These are phyloP conservation scores for Drosophila subsilvestris DNA, from an alignment of 2,888 invertebrate genomes.

Conservation along the genomic window DNA sequence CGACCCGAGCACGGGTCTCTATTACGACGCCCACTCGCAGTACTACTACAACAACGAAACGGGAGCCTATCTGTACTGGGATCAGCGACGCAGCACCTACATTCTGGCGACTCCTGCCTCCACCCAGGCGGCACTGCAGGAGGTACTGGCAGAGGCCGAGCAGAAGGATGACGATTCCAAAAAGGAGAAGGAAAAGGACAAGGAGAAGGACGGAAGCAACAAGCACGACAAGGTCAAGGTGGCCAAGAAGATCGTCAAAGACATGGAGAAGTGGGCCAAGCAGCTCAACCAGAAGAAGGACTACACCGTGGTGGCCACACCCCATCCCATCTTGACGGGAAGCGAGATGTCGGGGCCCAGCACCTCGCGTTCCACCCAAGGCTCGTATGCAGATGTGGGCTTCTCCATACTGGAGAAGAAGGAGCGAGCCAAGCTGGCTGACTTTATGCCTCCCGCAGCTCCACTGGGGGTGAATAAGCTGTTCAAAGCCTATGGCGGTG, in stretches of 20 bases:
- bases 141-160: slow-evolving; percentile 56
- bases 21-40: slow-evolving; percentile 97
- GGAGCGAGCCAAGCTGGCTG: slow-evolving; percentile 82
- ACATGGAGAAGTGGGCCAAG: slow-evolving; percentile 95
- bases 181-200: slow-evolving; percentile 86
- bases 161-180: slow-evolving; percentile 73
- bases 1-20: slow-evolving; percentile 95
- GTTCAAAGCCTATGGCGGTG: slow-evolving; percentile 90
- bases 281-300: slow-evolving; percentile 98
- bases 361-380: slow-evolving; percentile 52
- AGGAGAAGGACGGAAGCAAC: slow-evolving; percentile 63
- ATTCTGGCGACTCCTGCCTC: slow-evolving; percentile 78
- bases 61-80: slow-evolving; percentile 98
- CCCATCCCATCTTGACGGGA: slow-evolving; percentile 75
- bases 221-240: slow-evolving; percentile 98
- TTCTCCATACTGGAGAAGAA: slow-evolving; percentile 95
- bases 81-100: slow-evolving; percentile 89
- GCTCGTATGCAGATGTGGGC: slow-evolving; percentile 95
- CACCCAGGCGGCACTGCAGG: slow-evolving; percentile 80
- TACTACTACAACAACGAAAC: slow-evolving; percentile 98
- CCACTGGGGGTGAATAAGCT: slow-evolving; percentile 84
- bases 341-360: slow-evolving; percentile 52
- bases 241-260: slow-evolving; percentile 98
- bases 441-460: slow-evolving; percentile 73
- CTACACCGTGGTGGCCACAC: slow-evolving; percentile 82